Evolutionary conservation across 2,797 vertebrate species (phyloP).

Genomic region (Pseudopleuronectes americanus): DNA sequence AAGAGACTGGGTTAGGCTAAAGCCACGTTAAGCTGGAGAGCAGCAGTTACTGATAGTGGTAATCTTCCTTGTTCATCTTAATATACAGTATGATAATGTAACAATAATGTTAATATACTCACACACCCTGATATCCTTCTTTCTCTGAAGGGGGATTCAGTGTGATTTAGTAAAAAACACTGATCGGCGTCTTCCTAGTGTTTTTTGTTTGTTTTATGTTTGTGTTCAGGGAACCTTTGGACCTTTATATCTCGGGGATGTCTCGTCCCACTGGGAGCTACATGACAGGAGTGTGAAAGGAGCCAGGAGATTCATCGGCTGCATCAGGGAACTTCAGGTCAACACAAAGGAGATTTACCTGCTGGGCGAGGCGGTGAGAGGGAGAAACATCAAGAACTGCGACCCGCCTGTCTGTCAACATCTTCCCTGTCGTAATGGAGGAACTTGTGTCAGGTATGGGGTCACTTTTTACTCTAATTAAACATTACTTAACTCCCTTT

Average conservation of each 20-base stretch:
- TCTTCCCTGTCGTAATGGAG: constrained; percentile 86
- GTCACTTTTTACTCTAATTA: constrained; percentile 40
- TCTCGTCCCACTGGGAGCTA: constrained; percentile 79
- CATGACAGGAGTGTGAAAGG: constrained; percentile 60
- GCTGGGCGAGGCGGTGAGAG: constrained; percentile 80
- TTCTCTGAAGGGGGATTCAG: neutral
- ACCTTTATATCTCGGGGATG: constrained; percentile 86
- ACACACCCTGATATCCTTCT: constrained; percentile 20
- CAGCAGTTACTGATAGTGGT: constrained; percentile 20
- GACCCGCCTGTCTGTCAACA: constrained; percentile 83
- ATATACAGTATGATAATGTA: constrained; percentile 36
- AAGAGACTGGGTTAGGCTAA: constrained; percentile 19
- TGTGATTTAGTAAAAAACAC: constrained; percentile 43
- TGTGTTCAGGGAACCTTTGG: constrained; percentile 82
- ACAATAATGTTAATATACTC: constrained; percentile 41
- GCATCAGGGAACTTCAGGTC: constrained; percentile 87
- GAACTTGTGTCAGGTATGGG: constrained; percentile 87
- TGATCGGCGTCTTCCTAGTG: constrained; percentile 38
- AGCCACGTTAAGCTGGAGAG: constrained; percentile 32
- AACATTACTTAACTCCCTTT: constrained; percentile 17
- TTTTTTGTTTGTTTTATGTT: too few species aligned
- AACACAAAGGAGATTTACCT: constrained; percentile 86
- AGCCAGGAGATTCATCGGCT: constrained; percentile 84
- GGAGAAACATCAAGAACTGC: constrained; percentile 89
- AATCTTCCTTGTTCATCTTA: constrained; percentile 46